Evolutionary conservation across 2,888 invertebrate genomes (phyloP), one percentile per base, ranked within the genome.

Genomic region (Biston stratarius): DNA sequence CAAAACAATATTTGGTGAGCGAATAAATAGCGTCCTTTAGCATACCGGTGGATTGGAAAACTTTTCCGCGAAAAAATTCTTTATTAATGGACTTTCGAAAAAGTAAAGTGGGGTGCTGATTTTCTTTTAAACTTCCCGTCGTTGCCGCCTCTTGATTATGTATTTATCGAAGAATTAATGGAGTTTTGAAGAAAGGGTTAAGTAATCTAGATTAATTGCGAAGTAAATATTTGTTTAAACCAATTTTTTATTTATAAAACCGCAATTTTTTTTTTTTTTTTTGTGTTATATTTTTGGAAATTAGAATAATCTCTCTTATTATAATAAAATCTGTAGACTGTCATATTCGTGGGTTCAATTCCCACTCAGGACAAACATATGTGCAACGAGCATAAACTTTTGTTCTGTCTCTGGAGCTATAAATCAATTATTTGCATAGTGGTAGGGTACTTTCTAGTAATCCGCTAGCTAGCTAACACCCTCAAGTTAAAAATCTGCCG

Each of bases 21-120:
- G 6, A 33, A n/a, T 42, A 55, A 55, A 55, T 42, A 42, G 5
- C 42, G 33, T n/a, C 33, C n/a, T 15, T 44, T 42, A 44, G 67
- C 70, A 70, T 70, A 67, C 67, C 65, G 40, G 51, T 15, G 62
- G 67, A 72, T 72, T 67, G 72, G 74, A 70, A 74, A 74, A 74
- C 60, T 72, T 72, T 66, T 40, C 40, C 24, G 47, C 48, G 51
- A 67, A 71, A 71, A 68, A 64, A 71, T 65, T 72, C 61, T 69
- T 68, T 67, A 68, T 71, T 67, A 74, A 74, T 71, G 72, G 72
- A 71, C 65, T 72, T 69, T 67, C 51, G 61, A 67, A 64, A 70
- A 71, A 69, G 58, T 67, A 63, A 60, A 61, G 57, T 60, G 58
- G 45, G 47, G 36, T 24, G 63, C 34, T 59, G 57, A 59, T 64